Evolutionary conservation across 1,140 invertebrate genomes (phyloP).

Genomic region (Atta texana): DNA sequence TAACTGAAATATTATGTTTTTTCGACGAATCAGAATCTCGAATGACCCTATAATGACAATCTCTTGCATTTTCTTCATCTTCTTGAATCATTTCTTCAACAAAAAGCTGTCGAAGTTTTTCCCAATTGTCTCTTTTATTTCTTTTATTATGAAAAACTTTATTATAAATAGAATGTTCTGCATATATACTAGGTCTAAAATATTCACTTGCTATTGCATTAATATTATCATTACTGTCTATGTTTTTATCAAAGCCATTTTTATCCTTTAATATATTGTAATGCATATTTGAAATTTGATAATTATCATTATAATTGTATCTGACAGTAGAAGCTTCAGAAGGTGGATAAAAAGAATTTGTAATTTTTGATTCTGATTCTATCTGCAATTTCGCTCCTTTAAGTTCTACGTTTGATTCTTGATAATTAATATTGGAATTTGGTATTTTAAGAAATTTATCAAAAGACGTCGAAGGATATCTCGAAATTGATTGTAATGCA

Average conservation of each 20-base stretch:
- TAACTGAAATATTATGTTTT: neutral
- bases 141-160: slow-evolving; percentile 37
- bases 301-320: slow-evolving; percentile 17
- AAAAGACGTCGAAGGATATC: neutral
- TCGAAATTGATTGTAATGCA: neutral
- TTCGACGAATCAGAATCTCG: neutral
- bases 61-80: slow-evolving; percentile 76
- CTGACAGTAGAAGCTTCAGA: neutral
- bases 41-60: slow-evolving; percentile 76
- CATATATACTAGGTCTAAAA: neutral
- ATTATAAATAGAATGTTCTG: neutral
- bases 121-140: slow-evolving; percentile 40
- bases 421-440: slow-evolving; percentile 8
- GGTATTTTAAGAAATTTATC: neutral
- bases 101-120: slow-evolving; percentile 67
- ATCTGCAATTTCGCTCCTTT: neutral
- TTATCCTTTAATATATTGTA: neutral
- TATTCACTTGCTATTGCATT: neutral
- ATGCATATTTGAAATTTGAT: neutral
- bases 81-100: slow-evolving; percentile 79
- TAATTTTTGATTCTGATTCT: neutral
- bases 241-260: neutral
- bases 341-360: slow-evolving; percentile 17
- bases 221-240: neutral
- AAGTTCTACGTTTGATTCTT: neutral